Evolutionary conservation across 2,888 invertebrate species (phyloP).

Genomic region (Lamproptera curius): DNA sequence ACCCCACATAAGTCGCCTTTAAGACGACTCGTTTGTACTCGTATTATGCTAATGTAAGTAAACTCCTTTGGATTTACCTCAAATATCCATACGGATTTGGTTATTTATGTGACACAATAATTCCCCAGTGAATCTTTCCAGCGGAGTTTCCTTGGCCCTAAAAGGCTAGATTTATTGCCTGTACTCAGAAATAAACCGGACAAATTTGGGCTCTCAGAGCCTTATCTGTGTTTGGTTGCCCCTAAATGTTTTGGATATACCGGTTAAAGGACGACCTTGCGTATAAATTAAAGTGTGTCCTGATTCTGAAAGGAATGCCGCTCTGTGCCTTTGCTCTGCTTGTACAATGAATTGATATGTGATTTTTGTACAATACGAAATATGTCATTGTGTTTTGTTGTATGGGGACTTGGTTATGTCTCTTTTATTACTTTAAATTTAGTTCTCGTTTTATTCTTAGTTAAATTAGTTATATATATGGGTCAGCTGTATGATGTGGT

Average conservation of each 20-base stretch:
- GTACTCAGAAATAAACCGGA: slow-evolving; percentile 15
- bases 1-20: slow-evolving; percentile 3
- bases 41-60: slow-evolving; percentile 14
- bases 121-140: slow-evolving; percentile 20
- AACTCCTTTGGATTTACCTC: slow-evolving; percentile 12
- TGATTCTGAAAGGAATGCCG: too few species aligned
- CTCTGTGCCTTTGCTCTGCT: too few species aligned
- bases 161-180: slow-evolving; percentile 20
- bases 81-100: slow-evolving; percentile 17
- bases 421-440: too few species aligned
- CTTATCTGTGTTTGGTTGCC: slow-evolving; percentile 7
- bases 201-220: slow-evolving; percentile 12
- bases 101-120: slow-evolving; percentile 21
- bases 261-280: slow-evolving; percentile 3
- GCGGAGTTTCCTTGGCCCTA: slow-evolving; percentile 15
- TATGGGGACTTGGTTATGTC: too few species aligned
- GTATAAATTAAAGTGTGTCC: too few species aligned
- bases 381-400: too few species aligned
- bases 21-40: slow-evolving; percentile 7
- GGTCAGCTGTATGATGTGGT: too few species aligned
- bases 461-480: too few species aligned
- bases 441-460: too few species aligned
- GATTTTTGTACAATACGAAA: too few species aligned
- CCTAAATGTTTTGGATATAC: slow-evolving; percentile 12
- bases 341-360: too few species aligned